phyloP scores from a whole-genome alignment of 1,140 invertebrate genomes.

The Agrilus planipennis region DNA sequence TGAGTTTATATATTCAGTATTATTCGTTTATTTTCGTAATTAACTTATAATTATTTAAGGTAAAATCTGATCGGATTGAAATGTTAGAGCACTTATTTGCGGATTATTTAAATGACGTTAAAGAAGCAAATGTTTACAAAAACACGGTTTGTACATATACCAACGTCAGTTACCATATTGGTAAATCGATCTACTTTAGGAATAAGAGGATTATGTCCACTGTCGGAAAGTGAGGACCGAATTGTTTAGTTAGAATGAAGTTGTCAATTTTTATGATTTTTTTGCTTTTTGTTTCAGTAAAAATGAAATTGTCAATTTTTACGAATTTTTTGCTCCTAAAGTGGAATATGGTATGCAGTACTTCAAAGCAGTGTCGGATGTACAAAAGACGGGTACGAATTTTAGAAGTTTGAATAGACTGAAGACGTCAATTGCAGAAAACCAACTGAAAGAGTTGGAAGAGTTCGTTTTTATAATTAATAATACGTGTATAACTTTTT shows the following conservation, averaged over 20 bases:
- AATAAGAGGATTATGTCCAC: neutral
- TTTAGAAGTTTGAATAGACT: neutral
- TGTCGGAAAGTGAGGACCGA: neutral
- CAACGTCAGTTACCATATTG: neutral
- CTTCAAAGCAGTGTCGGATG: neutral
- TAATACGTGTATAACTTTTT: neutral
- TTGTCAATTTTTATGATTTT: neutral
- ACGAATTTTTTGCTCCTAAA: neutral
- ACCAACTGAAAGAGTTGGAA: neutral
- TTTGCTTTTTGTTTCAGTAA: neutral
- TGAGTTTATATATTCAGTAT: neutral
- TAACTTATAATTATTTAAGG: neutral
- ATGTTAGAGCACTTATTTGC: neutral
- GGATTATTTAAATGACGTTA: neutral
- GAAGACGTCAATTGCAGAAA: neutral
- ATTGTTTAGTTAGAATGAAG: neutral
- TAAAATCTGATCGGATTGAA: neutral
- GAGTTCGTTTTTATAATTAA: neutral
- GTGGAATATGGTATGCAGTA: neutral
- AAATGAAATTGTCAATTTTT: neutral
- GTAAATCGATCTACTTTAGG: neutral
- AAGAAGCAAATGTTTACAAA: neutral
- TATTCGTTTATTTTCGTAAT: too few species aligned
- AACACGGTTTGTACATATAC: neutral
- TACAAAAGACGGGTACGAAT: neutral